Base-by-base conservation (phyloP, 2,113 vertebrate genomes). In the Nothobranchius furzeri region DNA sequence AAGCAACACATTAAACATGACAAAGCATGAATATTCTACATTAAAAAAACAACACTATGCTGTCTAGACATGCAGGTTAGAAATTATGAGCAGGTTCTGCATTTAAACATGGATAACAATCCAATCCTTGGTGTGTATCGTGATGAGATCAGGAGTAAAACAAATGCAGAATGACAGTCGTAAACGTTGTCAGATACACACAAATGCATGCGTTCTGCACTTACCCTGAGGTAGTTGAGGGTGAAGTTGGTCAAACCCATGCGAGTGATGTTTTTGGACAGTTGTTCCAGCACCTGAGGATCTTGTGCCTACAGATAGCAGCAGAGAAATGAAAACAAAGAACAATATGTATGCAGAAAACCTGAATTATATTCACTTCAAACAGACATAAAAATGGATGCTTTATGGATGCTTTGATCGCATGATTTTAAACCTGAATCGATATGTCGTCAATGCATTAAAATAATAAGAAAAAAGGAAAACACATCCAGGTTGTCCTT, bases 141-240 rank as follows among this genome's bases (percentile, higher is more conserved):
- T 54, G 65, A 76, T 45, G 40, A 13, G 67, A 68, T 20, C 25
- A 13, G 54, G 68, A 63, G 40, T 64, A 73, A 73, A 76, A 59
- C 56, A 75, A 78, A 74, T 45, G 67, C 65, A 70, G 74, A 79
- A 58, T 83, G 83, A 80, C 71, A 66, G 60, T 65, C 73, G 64
- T 43, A 77, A 74, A 73, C 65, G 56, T 49, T 60, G 64, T 66
- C 35, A 14, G 49, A 30, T 56, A 15, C 35, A 60, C 63, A 58
- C 30, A 72, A 36, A 63, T 45, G 70, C 47, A 47, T 52, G 55
- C 52, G 59, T 30, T 63, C 43, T 47, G 48, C 45, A 59, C 94
- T 96, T 95, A 99, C 98, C 96, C 97, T 97, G 98, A 99, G 98
- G 96, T 99, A 99, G 98, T 99, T 99, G 94, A 99, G 96, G 89